Evolutionary conservation across 2,113 vertebrate genomes (phyloP).

Genomic region (Chloropsis hardwickii): DNA sequence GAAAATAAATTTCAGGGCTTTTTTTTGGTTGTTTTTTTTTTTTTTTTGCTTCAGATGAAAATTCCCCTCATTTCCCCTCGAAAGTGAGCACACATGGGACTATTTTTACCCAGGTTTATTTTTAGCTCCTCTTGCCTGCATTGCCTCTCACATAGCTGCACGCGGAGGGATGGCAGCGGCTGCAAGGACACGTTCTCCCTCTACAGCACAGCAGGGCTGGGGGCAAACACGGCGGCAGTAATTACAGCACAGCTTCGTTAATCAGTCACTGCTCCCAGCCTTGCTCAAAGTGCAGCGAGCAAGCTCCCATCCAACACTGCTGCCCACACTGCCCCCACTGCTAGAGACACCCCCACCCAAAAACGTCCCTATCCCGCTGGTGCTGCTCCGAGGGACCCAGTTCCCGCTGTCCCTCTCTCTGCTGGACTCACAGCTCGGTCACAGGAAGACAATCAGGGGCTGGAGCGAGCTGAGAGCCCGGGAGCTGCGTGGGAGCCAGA

Average conservation of each 20-base stretch:
- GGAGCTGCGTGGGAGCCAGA: not conserved
- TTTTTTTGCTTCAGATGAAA: not conserved
- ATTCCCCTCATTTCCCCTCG: not conserved
- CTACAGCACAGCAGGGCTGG: not conserved
- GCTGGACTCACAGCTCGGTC: not conserved
- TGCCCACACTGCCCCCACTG: rapidly evolving
- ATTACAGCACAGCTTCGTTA: not conserved
- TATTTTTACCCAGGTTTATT: slow-evolving; percentile 55
- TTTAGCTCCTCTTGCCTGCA: not conserved
- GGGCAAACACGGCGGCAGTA: rapidly evolving
- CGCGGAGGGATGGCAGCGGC: not conserved
- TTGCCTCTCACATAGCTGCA: not conserved
- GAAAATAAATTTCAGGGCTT: not conserved
- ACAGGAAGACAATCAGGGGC: not conserved
- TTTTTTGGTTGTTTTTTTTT: not conserved
- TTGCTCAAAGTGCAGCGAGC: rapidly evolving
- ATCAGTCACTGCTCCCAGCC: not conserved
- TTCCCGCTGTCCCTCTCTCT: not conserved
- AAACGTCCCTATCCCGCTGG: rapidly evolving
- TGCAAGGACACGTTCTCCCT: not conserved
- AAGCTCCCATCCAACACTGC: not conserved
- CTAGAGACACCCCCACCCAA: not conserved
- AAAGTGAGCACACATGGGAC: not conserved
- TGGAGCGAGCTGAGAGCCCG: not conserved
- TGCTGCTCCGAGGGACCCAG: rapidly evolving